A percentile compares a stretch with the other conserved stretches of the same genome.
Evolutionary conservation across 2,113 vertebrate genomes (phyloP).

Genomic region (Sarotherodon lohbergeri): DNA sequence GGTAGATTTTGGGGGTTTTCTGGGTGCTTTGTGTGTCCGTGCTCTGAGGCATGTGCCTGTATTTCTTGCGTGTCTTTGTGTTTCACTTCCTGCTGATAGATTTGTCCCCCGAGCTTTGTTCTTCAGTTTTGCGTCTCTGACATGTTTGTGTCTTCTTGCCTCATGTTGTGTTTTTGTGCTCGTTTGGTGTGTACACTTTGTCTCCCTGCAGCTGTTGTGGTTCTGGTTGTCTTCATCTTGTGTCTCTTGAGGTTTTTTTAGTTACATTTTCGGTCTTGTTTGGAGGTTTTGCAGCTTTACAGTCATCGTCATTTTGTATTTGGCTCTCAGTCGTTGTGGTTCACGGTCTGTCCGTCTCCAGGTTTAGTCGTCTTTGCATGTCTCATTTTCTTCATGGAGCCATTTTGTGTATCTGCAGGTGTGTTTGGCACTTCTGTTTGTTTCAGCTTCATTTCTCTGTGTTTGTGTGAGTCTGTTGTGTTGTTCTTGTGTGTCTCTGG

Average conservation of each 20-base stretch:
- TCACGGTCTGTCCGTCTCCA: not conserved
- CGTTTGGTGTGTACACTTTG: not conserved
- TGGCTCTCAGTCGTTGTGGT: not conserved
- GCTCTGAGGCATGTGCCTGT: not conserved
- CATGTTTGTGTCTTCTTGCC: not conserved
- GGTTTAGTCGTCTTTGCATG: not conserved
- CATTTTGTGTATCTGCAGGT: not conserved
- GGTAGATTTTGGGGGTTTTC: not conserved
- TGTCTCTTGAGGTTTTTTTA: not conserved
- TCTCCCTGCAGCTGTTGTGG: not conserved
- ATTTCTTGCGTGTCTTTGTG: not conserved
- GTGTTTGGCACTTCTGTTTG: not conserved
- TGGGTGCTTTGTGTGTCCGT: not conserved
- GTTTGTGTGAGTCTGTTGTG: not conserved
- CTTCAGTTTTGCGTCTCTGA: not conserved
- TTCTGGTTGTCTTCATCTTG: not conserved
- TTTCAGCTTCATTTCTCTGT: not conserved
- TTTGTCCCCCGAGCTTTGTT: not conserved
- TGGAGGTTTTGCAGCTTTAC: not conserved
- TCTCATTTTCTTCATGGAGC: not conserved
- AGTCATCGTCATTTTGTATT: not conserved
- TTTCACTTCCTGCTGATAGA: not conserved
- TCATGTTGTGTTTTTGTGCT: not conserved
- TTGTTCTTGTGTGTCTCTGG: no score
- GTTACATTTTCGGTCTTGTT: not conserved